Evolutionary conservation across 1,140 invertebrate genomes (phyloP), one percentile per base, ranked within the genome.

Genomic region (Aphelinus atriplicis): DNA sequence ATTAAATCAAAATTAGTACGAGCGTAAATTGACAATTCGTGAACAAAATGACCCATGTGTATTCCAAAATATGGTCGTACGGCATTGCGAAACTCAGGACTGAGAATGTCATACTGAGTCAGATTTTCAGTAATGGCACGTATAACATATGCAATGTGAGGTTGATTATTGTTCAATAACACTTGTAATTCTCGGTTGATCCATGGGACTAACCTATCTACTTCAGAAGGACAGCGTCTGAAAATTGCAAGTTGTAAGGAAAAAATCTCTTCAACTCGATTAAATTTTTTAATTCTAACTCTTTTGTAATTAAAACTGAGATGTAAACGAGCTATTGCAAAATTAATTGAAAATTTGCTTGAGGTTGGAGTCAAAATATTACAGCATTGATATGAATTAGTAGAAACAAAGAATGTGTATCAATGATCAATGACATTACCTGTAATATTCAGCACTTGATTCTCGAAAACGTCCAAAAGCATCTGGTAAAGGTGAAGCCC

Each of bases 21-120:
- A 56, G 96, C 95, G 89, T 95, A 98, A 83, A 91, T 92, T 77
- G 93, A 92, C 74, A 98, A 91, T 84, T 98, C 97, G 81, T 97
- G 95, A 55, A 96, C 90, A 86, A 98, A 98, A 84, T 97, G 95
- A 74, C 91, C 90, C 0, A 92, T 93, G 72, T 90, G 89, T 10
- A 86, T 84, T 10, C 90, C 90, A 51, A 94, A 88, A 81, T 91
- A 91, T 2, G 89, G 84, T 1, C 86, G 83, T 26, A 95, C 80
- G 1, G 89, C 81, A 50, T 90, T 89, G 43, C 90, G 90, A 85
- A 98, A 97, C 80, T 92, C 90, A 4, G 87, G 80, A 64, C 94
- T 95, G 67, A 90, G 89, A 74, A 98, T 96, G 77, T 93, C 90
- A 82, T 91, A 91, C 64, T 89, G 85, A 9, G 89, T 89, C 47